Conservation (phyloP, 2,797 vertebrate species). For the Pyrocephalus nanus region DNA sequence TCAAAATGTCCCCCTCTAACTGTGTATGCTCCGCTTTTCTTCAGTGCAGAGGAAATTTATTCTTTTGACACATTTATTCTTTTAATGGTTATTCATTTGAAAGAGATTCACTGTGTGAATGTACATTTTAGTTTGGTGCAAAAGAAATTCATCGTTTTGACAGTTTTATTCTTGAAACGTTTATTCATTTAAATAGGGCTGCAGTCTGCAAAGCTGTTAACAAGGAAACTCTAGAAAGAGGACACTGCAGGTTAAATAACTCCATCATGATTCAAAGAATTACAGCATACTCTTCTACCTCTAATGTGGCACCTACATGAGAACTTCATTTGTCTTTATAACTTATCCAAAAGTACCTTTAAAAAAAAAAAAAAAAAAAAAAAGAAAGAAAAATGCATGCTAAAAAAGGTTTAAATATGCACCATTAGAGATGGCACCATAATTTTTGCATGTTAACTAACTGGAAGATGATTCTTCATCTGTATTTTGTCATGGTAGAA, state of each 20-base stretch:
- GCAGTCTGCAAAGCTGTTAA: constrained; percentile 8
- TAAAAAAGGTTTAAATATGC: background rate
- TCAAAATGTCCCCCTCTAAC: constrained; percentile 41
- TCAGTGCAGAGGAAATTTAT: constrained; percentile 64
- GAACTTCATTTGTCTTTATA: background rate
- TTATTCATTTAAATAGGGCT: constrained; percentile 47
- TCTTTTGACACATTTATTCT: constrained; percentile 72
- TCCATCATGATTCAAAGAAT: background rate
- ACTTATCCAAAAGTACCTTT: background rate
- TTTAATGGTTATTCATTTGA: constrained; percentile 70
- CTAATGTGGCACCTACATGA: background rate
- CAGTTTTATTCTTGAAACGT: constrained; percentile 47
- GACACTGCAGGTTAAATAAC: background rate
- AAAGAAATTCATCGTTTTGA: constrained; percentile 48
- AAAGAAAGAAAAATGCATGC: background rate
- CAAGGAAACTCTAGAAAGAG: constrained; percentile 18
- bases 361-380: background rate
- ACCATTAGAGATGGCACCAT: background rate
- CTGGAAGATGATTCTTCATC: background rate
- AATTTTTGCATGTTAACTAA: background rate
- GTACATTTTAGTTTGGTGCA: constrained; percentile 57
- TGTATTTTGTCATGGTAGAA: background rate
- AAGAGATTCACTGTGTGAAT: constrained; percentile 35
- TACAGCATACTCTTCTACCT: background rate
- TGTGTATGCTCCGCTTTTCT: constrained; percentile 14